These are phyloP conservation scores for Petrolisthes manimaculis DNA, from an alignment of 2,888 invertebrate species.

Conservation along the genomic window DNA sequence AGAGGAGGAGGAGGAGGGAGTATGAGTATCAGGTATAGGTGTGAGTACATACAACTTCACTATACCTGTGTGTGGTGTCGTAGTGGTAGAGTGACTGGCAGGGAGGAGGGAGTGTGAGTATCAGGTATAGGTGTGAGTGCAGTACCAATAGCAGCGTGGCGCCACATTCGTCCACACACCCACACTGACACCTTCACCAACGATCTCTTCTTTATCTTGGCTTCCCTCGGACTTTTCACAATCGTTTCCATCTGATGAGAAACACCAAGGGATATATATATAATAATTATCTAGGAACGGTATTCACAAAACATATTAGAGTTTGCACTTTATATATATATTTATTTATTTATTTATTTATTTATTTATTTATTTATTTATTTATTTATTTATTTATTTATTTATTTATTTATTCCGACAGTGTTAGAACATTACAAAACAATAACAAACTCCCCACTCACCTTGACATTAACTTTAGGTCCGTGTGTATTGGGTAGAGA, in stretches of 20 bases:
- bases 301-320: background rate
- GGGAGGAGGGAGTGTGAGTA: slow-evolving; percentile 7
- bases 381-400: background rate
- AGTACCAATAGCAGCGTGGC: slow-evolving; percentile 39
- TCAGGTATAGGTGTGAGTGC: slow-evolving; percentile 23
- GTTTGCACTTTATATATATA: background rate
- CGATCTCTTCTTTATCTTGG: slow-evolving; percentile 28
- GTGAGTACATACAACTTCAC: background rate
- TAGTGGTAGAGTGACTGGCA: slow-evolving; percentile 27
- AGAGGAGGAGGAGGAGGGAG: background rate
- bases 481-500: background rate
- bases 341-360: background rate
- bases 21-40: background rate
- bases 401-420: background rate
- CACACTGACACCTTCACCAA: slow-evolving; percentile 49
- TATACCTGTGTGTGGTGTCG: slow-evolving; percentile 47
- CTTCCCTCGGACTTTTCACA: slow-evolving; percentile 43
- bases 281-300: background rate
- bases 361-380: slow-evolving; percentile 2
- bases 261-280: background rate
- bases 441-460: background rate
- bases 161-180: slow-evolving; percentile 51
- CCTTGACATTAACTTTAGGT: background rate
- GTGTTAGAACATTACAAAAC: background rate
- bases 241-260: slow-evolving; percentile 32